A percentile compares a stretch with the other conserved stretches of the same genome.
Conservation (phyloP, 2,113 vertebrate species). For the Trichechus manatus region DNA sequence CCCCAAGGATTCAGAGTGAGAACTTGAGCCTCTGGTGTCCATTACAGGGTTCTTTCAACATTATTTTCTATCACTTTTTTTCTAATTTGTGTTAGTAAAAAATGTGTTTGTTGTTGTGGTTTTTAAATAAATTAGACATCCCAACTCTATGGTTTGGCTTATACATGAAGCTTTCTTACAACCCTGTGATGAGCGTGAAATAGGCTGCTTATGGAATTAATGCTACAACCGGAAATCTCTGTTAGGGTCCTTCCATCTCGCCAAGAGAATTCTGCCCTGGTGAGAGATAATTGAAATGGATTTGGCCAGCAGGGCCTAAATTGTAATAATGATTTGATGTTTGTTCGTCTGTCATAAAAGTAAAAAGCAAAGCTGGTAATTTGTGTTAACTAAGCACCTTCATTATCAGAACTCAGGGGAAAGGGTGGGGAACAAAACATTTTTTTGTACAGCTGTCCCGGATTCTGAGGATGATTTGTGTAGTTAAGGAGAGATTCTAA, state of each 20-base stretch:
- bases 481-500: constrained; percentile 75
- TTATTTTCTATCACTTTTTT: neutral
- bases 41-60: neutral
- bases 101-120: neutral
- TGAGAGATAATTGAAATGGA: constrained; percentile 5
- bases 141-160: neutral
- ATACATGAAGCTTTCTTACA: neutral
- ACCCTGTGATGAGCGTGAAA: neutral
- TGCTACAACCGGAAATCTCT: neutral
- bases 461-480: constrained; percentile 76
- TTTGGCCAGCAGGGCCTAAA: constrained; percentile 44
- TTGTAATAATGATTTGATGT: constrained; percentile 44
- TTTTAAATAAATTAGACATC: neutral
- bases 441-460: constrained; percentile 71
- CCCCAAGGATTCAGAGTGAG: neutral
- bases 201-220: neutral
- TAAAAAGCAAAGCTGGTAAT: constrained; percentile 73
- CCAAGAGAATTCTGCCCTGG: constrained; percentile 27
- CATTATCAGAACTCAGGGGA: constrained; percentile 80
- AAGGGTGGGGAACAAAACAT: constrained; percentile 72
- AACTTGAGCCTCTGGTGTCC: neutral
- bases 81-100: neutral
- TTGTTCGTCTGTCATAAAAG: constrained; percentile 73
- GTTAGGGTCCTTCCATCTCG: neutral
- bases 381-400: constrained; percentile 79